Conservation (phyloP, 2,888 invertebrate species). For the Chorisops tibialis region DNA sequence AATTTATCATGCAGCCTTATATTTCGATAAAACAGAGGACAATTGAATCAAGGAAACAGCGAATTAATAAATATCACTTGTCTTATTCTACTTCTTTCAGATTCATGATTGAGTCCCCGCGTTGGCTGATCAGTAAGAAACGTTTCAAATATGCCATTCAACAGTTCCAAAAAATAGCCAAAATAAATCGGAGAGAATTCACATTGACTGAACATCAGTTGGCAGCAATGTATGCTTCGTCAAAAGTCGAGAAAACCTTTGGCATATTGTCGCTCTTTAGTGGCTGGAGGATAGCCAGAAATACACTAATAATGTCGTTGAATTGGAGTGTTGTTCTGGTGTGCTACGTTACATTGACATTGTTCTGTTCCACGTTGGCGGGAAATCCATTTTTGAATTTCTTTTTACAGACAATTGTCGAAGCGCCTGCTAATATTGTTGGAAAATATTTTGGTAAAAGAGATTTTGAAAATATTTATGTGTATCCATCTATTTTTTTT, state of each 20-base stretch:
- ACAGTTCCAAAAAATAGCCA: slow-evolving; percentile 57
- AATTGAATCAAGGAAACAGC: no score
- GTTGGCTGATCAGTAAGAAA: slow-evolving; percentile 60
- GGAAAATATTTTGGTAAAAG: slow-evolving; percentile 55
- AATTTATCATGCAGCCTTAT: no score
- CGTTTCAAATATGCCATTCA: slow-evolving; percentile 54
- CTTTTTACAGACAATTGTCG: slow-evolving; percentile 60
- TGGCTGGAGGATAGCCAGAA: slow-evolving; percentile 56
- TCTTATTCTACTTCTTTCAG: slow-evolving; percentile 44
- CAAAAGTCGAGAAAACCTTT: slow-evolving; percentile 47
- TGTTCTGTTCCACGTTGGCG: slow-evolving; percentile 57
- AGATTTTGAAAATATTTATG: background rate
- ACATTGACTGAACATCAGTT: slow-evolving; percentile 51
- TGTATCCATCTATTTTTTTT: background rate
- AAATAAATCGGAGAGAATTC: slow-evolving; percentile 54
- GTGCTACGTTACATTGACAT: slow-evolving; percentile 55
- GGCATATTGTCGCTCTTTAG: slow-evolving; percentile 59
- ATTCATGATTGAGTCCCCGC: slow-evolving; percentile 62
- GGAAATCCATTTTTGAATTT: slow-evolving; percentile 66
- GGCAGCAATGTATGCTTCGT: slow-evolving; percentile 48
- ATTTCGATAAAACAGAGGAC: no score
- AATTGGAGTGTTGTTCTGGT: slow-evolving; percentile 57
- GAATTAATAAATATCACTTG: no score
- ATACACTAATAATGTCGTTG: slow-evolving; percentile 56
- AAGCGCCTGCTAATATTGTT: slow-evolving; percentile 61